Conservation (phyloP, 2,888 invertebrate species). For the Lapara coniferarum region DNA sequence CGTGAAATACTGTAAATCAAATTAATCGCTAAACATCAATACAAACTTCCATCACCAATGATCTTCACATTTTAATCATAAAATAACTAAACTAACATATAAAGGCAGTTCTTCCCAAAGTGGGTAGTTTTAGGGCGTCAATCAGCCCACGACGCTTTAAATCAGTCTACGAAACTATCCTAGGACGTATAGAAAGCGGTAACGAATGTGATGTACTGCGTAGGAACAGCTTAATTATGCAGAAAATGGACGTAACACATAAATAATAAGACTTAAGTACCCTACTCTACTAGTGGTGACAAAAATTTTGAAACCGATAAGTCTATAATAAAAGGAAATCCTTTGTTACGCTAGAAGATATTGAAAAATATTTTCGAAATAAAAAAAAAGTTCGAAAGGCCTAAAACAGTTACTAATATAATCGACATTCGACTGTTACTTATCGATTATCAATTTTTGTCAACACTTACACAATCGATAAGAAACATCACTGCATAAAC, state of each 20-base stretch:
- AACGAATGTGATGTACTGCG: slow-evolving; percentile 3
- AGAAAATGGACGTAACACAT: slow-evolving; percentile 15
- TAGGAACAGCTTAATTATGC: not conserved
- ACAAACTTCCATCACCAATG: not conserved
- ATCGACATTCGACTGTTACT: too few species aligned
- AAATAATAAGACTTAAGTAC: slow-evolving; percentile 19
- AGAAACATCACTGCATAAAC: not conserved
- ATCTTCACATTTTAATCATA: not conserved
- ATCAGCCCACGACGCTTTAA: slow-evolving; percentile 10
- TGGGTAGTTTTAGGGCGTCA: not conserved
- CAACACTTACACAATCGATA: not conserved
- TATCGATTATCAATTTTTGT: not conserved
- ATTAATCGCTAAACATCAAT: not conserved
- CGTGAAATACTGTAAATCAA: not conserved
- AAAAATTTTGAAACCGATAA: not conserved
- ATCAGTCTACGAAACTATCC: slow-evolving; percentile 16
- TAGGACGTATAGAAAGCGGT: slow-evolving; percentile 7
- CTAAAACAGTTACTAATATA: too few species aligned
- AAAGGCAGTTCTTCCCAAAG: not conserved
- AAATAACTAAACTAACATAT: not conserved
- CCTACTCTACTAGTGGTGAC: slow-evolving; percentile 4
- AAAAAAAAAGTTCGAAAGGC: too few species aligned
- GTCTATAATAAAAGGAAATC: not conserved
- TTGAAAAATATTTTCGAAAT: too few species aligned
- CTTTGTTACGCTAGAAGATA: too few species aligned